Percentiles rank a stretch among this genome's conserved stretches.
phyloP scores from a whole-genome alignment of 2,113 vertebrate species.

The Amazona guildingii region DNA sequence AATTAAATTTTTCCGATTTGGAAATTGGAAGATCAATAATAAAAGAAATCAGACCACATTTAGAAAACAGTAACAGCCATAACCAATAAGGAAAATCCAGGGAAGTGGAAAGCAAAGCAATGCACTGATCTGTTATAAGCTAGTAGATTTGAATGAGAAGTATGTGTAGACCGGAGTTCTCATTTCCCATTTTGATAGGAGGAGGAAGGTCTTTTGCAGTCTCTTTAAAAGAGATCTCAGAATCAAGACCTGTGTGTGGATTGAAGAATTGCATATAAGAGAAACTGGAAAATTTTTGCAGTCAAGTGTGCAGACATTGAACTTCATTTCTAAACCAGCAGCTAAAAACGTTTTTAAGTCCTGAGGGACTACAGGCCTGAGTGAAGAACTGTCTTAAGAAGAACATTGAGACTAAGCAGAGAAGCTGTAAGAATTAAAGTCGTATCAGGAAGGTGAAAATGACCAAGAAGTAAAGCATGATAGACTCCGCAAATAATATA shows the following conservation, averaged over 20 bases:
- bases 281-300: neutral
- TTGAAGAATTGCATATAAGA: neutral
- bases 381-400: neutral
- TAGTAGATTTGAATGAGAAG: neutral
- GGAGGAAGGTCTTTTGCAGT: neutral
- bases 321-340: neutral
- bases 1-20: neutral
- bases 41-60: neutral
- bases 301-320: neutral
- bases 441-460: neutral
- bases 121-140: neutral
- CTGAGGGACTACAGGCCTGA: neutral
- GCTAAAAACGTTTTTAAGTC: neutral
- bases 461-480: neutral
- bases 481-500: neutral
- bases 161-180: neutral
- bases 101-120: neutral
- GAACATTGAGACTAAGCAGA: neutral
- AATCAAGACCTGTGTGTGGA: neutral
- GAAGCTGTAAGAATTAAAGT: neutral
- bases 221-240: neutral
- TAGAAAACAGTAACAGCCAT: neutral
- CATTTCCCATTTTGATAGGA: neutral
- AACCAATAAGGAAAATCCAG: neutral
- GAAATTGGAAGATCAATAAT: neutral